phyloP scores from a whole-genome alignment of 2,888 invertebrate species.

The Synergus gifuensis region DNA sequence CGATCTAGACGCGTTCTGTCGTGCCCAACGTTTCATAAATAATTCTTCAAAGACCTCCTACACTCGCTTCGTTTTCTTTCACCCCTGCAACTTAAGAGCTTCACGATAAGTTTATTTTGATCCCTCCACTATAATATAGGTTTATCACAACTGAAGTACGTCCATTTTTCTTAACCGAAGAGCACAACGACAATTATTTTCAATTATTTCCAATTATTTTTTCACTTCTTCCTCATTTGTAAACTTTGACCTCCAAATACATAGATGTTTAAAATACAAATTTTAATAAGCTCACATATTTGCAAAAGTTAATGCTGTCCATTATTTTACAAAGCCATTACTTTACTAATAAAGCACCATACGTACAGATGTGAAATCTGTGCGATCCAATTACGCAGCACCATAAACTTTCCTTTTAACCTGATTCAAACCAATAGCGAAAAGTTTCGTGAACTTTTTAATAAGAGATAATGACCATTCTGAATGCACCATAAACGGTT shows the following conservation, averaged over 20 bases:
- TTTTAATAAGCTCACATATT: neutral
- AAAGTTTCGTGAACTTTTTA: constrained; percentile 15
- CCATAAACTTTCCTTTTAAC: constrained; percentile 17
- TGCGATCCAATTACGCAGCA: neutral
- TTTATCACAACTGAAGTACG: too few species aligned
- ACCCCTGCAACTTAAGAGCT: neutral
- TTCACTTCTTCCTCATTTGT: too few species aligned
- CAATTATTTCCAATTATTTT: too few species aligned
- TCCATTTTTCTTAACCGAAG: too few species aligned
- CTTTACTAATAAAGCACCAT: constrained; percentile 16
- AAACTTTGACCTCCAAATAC: too few species aligned
- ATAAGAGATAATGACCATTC: constrained; percentile 20
- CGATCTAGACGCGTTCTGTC: constrained; percentile 45
- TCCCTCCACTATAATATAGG: neutral
- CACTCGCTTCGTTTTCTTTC: constrained; percentile 36
- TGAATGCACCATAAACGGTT: constrained; percentile 17
- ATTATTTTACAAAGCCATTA: neutral
- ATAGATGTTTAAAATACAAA: too few species aligned
- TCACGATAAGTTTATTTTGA: constrained; percentile 16
- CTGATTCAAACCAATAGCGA: constrained; percentile 14
- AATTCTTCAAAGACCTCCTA: constrained; percentile 49
- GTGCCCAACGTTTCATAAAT: constrained; percentile 51
- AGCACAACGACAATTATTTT: too few species aligned
- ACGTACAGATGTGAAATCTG: constrained; percentile 23
- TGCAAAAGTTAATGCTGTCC: neutral